Evolutionary conservation across 2,888 invertebrate species (phyloP).

Genomic region (Aleiodes testaceus): DNA sequence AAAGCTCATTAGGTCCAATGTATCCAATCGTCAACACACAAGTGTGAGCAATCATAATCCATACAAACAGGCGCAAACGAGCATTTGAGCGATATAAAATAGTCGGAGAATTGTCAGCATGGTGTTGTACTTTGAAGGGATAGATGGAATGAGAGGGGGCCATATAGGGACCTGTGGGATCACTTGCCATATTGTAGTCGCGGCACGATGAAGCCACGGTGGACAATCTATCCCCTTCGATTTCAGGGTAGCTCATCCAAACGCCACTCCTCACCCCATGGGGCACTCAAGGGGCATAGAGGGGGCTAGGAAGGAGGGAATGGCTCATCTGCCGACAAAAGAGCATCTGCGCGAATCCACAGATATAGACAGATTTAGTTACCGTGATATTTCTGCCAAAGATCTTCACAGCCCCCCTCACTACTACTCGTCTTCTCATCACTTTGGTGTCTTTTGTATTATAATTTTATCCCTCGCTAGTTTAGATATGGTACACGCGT

Average conservation of each 20-base stretch:
- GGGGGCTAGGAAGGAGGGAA: neutral
- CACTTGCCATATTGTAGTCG: slow-evolving; percentile 53
- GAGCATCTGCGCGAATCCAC: slow-evolving; percentile 56
- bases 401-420: slow-evolving; percentile 27
- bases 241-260: slow-evolving; percentile 38
- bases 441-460: slow-evolving; percentile 22
- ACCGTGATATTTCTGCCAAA: slow-evolving; percentile 31
- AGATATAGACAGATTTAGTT: slow-evolving; percentile 43
- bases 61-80: slow-evolving; percentile 70
- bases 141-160: slow-evolving; percentile 7
- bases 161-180: slow-evolving; percentile 57
- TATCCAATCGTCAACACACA: slow-evolving; percentile 39
- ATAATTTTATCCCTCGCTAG: slow-evolving; percentile 51
- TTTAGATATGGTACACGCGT: slow-evolving; percentile 54
- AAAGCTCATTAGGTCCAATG: too few species aligned
- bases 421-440: slow-evolving; percentile 45
- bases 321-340: slow-evolving; percentile 57
- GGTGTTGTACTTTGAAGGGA: slow-evolving; percentile 25
- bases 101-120: slow-evolving; percentile 57
- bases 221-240: slow-evolving; percentile 42
- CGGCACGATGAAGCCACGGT: slow-evolving; percentile 33
- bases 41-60: slow-evolving; percentile 63
- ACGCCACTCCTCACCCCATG: slow-evolving; percentile 42
- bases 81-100: slow-evolving; percentile 69
- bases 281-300: slow-evolving; percentile 33